Evolutionary conservation across 2,888 invertebrate species (phyloP).

Genomic region (Tiliacea citrago): DNA sequence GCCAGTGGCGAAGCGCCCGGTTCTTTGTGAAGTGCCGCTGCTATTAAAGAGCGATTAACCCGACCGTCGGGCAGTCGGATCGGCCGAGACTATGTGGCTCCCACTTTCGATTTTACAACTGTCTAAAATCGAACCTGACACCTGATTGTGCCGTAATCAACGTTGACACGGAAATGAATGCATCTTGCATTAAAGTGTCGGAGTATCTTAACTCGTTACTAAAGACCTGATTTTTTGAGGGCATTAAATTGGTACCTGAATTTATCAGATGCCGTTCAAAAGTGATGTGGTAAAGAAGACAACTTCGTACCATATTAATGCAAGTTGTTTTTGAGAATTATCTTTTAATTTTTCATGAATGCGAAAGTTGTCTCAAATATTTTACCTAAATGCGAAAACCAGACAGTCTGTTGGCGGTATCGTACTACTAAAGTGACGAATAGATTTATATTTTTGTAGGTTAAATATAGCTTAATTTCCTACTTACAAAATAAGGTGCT

Average conservation of each 20-base stretch:
- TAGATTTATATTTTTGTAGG: no score
- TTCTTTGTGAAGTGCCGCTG: conserved; percentile 85
- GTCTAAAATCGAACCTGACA: conserved; percentile 75
- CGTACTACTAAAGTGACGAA: no score
- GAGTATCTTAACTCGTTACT: conserved; percentile 52
- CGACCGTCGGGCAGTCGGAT: conserved; percentile 56
- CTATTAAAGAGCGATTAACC: conserved; percentile 88
- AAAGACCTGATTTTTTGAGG: conserved; percentile 50
- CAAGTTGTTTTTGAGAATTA: neutral
- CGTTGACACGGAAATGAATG: conserved; percentile 65
- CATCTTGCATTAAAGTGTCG: conserved; percentile 59
- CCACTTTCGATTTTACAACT: conserved; percentile 89
- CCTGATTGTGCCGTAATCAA: conserved; percentile 67
- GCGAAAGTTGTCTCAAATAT: neutral
- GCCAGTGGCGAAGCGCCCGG: conserved; percentile 71
- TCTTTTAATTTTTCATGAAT: conserved; percentile 10
- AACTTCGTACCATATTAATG: conserved; percentile 4
- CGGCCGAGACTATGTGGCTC: conserved; percentile 82
- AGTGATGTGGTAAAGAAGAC: conserved; percentile 19
- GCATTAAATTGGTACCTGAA: conserved; percentile 19
- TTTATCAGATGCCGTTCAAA: conserved; percentile 27
- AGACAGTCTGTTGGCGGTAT: no score
- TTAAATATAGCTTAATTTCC: no score
- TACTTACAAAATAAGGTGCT: no score
- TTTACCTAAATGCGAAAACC: neutral